These are phyloP conservation scores for Stomatorhinus walkeri DNA, from an alignment of 2,797 vertebrate species.

Conservation along the genomic window DNA sequence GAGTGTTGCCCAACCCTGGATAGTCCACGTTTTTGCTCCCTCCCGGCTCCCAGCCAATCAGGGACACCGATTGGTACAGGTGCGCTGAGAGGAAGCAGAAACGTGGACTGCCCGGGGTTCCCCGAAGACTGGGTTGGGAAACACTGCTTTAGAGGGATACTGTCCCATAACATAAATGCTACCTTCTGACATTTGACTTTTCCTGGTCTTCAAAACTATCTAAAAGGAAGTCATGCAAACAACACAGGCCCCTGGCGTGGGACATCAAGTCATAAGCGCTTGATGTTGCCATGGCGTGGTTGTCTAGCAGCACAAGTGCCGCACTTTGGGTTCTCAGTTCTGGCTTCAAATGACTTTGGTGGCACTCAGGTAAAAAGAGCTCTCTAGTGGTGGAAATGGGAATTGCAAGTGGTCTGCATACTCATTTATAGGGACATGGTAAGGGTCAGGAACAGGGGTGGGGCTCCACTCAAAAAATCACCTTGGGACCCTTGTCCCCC, in stretches of 20 bases:
- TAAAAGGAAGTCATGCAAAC: not conserved
- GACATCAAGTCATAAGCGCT: not conserved
- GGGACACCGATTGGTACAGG: not conserved
- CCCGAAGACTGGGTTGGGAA: not conserved
- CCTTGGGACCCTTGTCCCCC: not conserved
- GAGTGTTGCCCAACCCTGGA: not conserved
- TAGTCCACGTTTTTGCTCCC: not conserved
- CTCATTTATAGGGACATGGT: not conserved
- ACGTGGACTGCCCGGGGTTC: not conserved
- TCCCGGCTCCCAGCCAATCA: not conserved
- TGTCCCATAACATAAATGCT: not conserved
- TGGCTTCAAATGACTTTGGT: not conserved
- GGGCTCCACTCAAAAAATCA: not conserved
- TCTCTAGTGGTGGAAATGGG: not conserved
- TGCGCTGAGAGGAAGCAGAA: not conserved
- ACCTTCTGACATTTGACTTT: not conserved
- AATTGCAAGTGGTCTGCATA: not conserved
- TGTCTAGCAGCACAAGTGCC: slow-evolving; percentile 32
- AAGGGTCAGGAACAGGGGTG: not conserved
- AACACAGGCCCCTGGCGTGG: not conserved
- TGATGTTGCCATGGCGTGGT: slow-evolving; percentile 28
- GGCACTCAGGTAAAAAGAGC: not conserved
- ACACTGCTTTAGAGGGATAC: not conserved
- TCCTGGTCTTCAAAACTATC: not conserved
- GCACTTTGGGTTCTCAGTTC: not conserved